These are phyloP conservation scores for Leptopilina myrica DNA, from an alignment of 2,888 invertebrate genomes.

Conservation along the genomic window DNA sequence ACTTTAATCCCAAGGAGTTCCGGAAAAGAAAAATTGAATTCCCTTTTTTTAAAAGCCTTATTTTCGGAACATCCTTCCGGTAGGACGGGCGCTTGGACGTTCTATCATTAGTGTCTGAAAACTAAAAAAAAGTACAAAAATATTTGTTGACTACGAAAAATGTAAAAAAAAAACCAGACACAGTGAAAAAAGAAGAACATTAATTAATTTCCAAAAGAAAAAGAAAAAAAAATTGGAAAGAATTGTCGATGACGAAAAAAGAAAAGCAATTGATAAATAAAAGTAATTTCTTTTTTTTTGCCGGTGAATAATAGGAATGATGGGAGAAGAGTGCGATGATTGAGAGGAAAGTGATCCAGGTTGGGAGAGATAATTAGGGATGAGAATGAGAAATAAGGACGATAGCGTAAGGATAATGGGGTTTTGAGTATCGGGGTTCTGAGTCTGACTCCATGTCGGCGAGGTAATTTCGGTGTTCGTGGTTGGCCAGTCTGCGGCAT, in stretches of 20 bases:
- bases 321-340: constrained; percentile 32
- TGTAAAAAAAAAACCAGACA: too few relatives aligned
- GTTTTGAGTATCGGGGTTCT: constrained; percentile 63
- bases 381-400: constrained; percentile 64
- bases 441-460: constrained; percentile 63
- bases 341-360: constrained; percentile 41
- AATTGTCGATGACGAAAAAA: neutral
- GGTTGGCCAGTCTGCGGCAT: constrained; percentile 52
- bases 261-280: neutral
- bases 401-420: constrained; percentile 66
- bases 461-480: constrained; percentile 66
- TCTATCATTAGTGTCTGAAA: too few relatives aligned
- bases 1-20: too few relatives aligned
- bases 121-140: too few relatives aligned
- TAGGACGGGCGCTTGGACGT: too few relatives aligned
- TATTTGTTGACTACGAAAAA: too few relatives aligned
- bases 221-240: too few relatives aligned
- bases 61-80: too few relatives aligned
- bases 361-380: constrained; percentile 52
- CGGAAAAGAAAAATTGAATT: too few relatives aligned
- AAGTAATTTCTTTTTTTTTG: neutral
- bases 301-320: constrained; percentile 28
- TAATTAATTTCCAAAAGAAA: too few relatives aligned
- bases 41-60: too few relatives aligned
- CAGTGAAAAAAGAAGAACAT: too few relatives aligned